These are phyloP conservation scores for Hipparchia sbordonii DNA, from an alignment of 2,888 invertebrate species.

Conservation along the genomic window DNA sequence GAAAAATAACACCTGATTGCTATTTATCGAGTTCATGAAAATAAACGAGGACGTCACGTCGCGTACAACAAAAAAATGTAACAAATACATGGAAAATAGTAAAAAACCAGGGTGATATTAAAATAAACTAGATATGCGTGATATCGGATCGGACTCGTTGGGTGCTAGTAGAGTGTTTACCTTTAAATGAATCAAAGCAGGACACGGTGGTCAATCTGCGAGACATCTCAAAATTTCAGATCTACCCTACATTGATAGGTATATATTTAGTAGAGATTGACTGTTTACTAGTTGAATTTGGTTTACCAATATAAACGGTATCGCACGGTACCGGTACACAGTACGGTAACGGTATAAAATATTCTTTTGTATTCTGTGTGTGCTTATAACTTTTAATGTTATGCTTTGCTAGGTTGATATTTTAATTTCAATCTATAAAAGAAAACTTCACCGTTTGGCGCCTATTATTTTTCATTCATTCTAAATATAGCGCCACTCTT, in stretches of 20 bases:
- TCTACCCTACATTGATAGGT: too few species aligned
- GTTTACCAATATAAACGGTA: too few species aligned
- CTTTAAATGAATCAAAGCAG: neutral
- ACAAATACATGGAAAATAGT: slow-evolving; percentile 57
- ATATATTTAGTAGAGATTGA: too few species aligned
- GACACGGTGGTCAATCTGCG: neutral
- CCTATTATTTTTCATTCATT: neutral
- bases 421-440: too few species aligned
- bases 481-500: neutral
- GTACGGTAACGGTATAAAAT: too few species aligned
- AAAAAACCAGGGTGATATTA: slow-evolving; percentile 74
- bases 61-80: slow-evolving; percentile 54
- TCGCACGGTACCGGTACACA: too few species aligned
- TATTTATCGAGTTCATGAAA: slow-evolving; percentile 54
- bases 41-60: slow-evolving; percentile 65
- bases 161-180: slow-evolving; percentile 39
- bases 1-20: slow-evolving; percentile 42
- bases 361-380: too few species aligned
- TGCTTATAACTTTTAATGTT: too few species aligned
- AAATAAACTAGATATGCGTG: slow-evolving; percentile 68
- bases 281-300: too few species aligned
- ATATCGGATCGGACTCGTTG: slow-evolving; percentile 55
- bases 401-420: too few species aligned
- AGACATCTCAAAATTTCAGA: neutral
- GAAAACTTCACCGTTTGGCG: too few species aligned